Evolutionary conservation across 2,888 invertebrate genomes (phyloP), one percentile per base, ranked within the genome.

Genomic region (Aporophyla nigra): DNA sequence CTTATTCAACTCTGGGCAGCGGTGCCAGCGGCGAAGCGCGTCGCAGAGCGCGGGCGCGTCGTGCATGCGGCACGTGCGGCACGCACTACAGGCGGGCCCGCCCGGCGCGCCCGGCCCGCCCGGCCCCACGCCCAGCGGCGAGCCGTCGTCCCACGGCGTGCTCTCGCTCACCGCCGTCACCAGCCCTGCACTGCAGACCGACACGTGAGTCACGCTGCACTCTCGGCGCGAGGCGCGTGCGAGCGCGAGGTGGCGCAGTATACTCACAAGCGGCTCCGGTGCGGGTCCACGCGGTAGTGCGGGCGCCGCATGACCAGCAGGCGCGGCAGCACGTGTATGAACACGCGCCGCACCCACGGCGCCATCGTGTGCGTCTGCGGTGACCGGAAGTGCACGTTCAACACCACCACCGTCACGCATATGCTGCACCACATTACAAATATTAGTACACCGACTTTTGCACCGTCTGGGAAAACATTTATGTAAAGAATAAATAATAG

Each of bases 301-400:
- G 98, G 98, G 93, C 99, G 98, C 91, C 99, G 98, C 99, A 99
- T 99, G 91, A 99, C 98, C 91, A 99, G 97, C 92, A 99, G 97
- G 89, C 99, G 98, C 90, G 99, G 99, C 95, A 99, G 97, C 94
- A 99, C 98, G 97, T 99, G 99, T 92, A 99, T 99, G 97, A 99
- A 99, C 91, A 99, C 98, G 87, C 98, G 97, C 87, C 99, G 98
- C 91, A 99, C 99, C 99, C 99, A 99, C 73, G 98, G 99, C 84
- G 99, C 98, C 99, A 99, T 99, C 88, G 98, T 98, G 97, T 99
- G 99, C 85, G 99, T 99, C 95, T 99, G 99, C 86, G 99, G 99
- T 87, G 99, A 99, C 78, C 99, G 98, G 97, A 99, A 99, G 97
- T 99, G 99, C 90, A 99, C 99, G 97, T 99, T 99, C 91, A 99